These are phyloP conservation scores for Gambusia affinis DNA, from an alignment of 2,113 vertebrate species.

Conservation along the genomic window DNA sequence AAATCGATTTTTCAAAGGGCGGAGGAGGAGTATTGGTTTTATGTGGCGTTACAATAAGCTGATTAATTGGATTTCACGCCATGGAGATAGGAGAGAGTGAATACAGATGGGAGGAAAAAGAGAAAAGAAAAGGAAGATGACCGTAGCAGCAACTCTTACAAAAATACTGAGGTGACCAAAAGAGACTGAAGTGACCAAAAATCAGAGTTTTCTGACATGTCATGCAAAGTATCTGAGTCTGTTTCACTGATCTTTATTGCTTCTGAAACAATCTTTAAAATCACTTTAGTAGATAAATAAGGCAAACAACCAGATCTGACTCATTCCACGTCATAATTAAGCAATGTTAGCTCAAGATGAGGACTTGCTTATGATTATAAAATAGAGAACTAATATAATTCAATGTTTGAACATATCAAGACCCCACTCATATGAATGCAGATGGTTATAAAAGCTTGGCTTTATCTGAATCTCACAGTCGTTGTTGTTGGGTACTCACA, in stretches of 20 bases:
- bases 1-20: conserved; percentile 45
- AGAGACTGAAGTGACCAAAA: too few species aligned
- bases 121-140: conserved; percentile 23
- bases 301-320: neutral
- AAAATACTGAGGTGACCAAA: neutral
- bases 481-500: conserved; percentile 55
- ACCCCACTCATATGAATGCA: neutral
- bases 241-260: too few species aligned
- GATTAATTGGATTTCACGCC: conserved; percentile 65
- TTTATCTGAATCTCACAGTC: neutral
- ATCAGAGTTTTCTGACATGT: too few species aligned
- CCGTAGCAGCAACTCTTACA: neutral
- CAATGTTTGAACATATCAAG: neutral
- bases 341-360: neutral
- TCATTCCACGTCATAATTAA: neutral
- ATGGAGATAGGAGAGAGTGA: conserved; percentile 45
- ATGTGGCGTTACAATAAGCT: conserved; percentile 57
- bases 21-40: conserved; percentile 54
- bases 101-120: conserved; percentile 20
- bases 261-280: too few species aligned
- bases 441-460: neutral
- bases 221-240: too few species aligned
- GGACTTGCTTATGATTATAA: neutral
- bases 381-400: neutral
- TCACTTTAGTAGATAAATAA: too few species aligned